Evolutionary conservation across 2,888 invertebrate species (phyloP), one percentile per base, ranked within the genome.

Genomic region (Danaus chrysippus): DNA sequence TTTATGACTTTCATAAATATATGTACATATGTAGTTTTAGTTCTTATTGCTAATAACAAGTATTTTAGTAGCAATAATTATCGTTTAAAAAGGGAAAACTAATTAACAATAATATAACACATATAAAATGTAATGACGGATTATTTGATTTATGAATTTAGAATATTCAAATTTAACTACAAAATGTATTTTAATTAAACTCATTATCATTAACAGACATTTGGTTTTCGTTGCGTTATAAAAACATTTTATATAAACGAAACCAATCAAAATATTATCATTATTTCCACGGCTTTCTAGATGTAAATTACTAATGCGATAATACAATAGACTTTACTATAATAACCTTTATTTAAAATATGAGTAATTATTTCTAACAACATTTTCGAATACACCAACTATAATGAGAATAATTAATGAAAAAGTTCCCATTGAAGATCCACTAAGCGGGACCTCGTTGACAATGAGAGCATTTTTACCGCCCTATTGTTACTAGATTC

Each of bases 401-500:
- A 17, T 49, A 49, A 49, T 3, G 49, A 49, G 9, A 10, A 17
- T 49, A 49, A 49, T 49, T 49, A 49, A 17, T 17, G 49, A 49
- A 49, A 49, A 49, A 49, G 49, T 49, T 49, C 11, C 49, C n/a
- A 49, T 49, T 49, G 17, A 49, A 49, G 1, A 70, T 70, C 67
- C 58, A 68, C 65, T 69, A 63, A 68, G 70, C 70, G 72, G 49
- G 15, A 17, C 49, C 17, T 49, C 49, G 49, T 49, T 49, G 49
- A 73, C 68, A 74, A 75, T 71, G 70, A 73, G 65, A 65, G 67
- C 59, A 59, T 70, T 34, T 70, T 66, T 62, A 44, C 64, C 64
- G 58, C 62, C 34, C 75, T 67, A 75, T 80, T 81, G 78, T 80
- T 63, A 65, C 62, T 63, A 62, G 56, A 42, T 62, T 66, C 72